Base-by-base conservation (phyloP, 2,888 invertebrate species). In the Mythimna pallens region DNA sequence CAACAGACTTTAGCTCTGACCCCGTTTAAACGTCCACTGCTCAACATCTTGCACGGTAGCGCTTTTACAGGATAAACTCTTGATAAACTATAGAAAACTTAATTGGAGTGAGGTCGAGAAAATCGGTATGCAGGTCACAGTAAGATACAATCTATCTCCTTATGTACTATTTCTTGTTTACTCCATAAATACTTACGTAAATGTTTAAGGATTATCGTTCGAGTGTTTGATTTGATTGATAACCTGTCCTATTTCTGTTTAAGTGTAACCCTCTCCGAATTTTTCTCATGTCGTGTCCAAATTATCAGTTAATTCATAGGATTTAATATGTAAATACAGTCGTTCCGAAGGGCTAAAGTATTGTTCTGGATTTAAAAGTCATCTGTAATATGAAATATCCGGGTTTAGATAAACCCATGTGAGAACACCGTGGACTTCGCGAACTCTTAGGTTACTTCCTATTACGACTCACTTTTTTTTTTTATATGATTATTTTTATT, bases 21-120 rank as follows among this genome's bases (percentile, higher is more conserved):
- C 80, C 25, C 64, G n/a, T 73, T 69, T n/a, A 14, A 14, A 47
- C 69, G 70, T 58, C n/a, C 8, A 52, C 50, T 52, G 50, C n/a
- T 52, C 64, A 43, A 55, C 34, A 43, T 65, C 50, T 36, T 40
- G 58, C 5, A 14, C 14, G 25, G 64, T 12, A 30, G 57, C n/a
- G 54, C 64, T 83, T 79, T 83, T 80, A 58, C 43, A 81, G 83
- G 80, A 74, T 70, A 80, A 83, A 14, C 30, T 52, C 43, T 82
- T 80, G 80, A 74, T 74, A 80, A 83, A 14, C 30, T 52, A 17
- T 14, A 57, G 10, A 59, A 66, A 73, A 55, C 10, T 55, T 65
- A 58, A 68, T 61, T 72, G 34, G 65, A 80, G 58, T 78, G 30
- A 78, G 78, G 69, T 22, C 61, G 10, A 54, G 78, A 30, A 67